These are phyloP conservation scores for Catharus ustulatus DNA, from an alignment of 2,797 vertebrate genomes.

Conservation along the genomic window DNA sequence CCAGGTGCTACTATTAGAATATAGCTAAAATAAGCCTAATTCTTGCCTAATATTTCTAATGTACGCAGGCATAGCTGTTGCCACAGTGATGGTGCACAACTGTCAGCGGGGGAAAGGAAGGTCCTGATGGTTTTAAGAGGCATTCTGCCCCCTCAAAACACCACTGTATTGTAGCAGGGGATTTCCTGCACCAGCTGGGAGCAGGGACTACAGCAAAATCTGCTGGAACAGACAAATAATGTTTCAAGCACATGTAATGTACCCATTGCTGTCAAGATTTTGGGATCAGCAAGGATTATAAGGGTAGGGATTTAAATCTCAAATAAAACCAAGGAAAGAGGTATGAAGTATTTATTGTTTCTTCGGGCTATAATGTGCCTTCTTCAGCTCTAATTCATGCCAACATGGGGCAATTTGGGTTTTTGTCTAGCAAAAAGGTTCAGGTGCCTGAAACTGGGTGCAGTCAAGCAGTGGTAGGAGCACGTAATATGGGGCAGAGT, in stretches of 20 bases:
- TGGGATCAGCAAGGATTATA: neutral
- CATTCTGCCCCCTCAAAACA: neutral
- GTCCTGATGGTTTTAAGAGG: neutral
- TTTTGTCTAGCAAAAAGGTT: neutral
- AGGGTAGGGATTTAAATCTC: neutral
- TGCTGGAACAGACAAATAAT: neutral
- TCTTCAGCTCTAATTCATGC: neutral
- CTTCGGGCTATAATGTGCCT: neutral
- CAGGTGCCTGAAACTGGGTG: neutral
- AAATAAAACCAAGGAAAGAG: neutral
- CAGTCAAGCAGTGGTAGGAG: neutral
- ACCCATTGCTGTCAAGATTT: neutral
- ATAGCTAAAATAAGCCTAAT: conserved; percentile 48
- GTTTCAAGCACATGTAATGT: neutral
- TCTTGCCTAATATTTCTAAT: neutral
- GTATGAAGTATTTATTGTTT: neutral
- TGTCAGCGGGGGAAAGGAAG: neutral
- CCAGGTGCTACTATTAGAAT: conserved; percentile 14
- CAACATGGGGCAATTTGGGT: fast-evolving
- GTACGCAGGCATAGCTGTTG: neutral
- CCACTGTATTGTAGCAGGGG: neutral
- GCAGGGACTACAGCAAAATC: neutral
- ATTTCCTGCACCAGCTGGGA: neutral
- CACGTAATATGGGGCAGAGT: neutral
- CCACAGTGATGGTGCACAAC: conserved; percentile 19